Evolutionary conservation across 2,797 vertebrate species (phyloP), one percentile per base, ranked within the genome.

Genomic region (Girardinus metallicus): DNA sequence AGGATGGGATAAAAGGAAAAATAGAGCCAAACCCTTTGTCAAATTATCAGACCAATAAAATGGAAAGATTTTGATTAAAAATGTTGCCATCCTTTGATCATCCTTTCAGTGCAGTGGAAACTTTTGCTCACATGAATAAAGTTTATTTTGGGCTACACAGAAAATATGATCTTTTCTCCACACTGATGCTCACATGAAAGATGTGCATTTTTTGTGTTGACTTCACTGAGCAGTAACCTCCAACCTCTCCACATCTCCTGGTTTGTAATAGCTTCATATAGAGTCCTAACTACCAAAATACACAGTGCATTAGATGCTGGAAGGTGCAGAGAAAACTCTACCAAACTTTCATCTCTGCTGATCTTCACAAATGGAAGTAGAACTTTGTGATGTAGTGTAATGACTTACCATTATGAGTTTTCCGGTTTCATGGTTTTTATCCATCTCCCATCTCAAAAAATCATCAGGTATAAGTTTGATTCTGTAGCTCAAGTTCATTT

Each of bases 281-380:
- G 76, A 10, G 21, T 13, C 75, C 60, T 39, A 73, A 39, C 43
- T 21, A 74, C 31, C 43, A 60, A 23, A 60, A 47, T n/a, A 16
- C 12, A 23, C 12, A 44, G 21, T 60, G 53, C 64, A 72, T 23
- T 49, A 72, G 3, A 36, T 46, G 29, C 16, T 70, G 18, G n/a
- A 74, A 64, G 10, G 31, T 80, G 36, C 39, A n/a, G 36, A n/a
- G 43, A 72, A 57, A 36, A 26, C 5, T 21, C 57, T 44, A 26
- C 11, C 64, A 73, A 79, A 80, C 79, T 76, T 87, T 84, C 64
- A 85, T 89, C 79, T 86, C 21, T 31, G 16, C 82, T 71, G 2
- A 79, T 72, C 39, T 75, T 68, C 11, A 11, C 47, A 73, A 66
- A 86, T 84, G 79, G 29, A 43, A 47, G 0, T 60, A 78, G 70